Percentiles rank a stretch among this genome's conserved stretches.
Evolutionary conservation across 2,113 vertebrate genomes (phyloP).

Genomic region (Corythaeola cristata): DNA sequence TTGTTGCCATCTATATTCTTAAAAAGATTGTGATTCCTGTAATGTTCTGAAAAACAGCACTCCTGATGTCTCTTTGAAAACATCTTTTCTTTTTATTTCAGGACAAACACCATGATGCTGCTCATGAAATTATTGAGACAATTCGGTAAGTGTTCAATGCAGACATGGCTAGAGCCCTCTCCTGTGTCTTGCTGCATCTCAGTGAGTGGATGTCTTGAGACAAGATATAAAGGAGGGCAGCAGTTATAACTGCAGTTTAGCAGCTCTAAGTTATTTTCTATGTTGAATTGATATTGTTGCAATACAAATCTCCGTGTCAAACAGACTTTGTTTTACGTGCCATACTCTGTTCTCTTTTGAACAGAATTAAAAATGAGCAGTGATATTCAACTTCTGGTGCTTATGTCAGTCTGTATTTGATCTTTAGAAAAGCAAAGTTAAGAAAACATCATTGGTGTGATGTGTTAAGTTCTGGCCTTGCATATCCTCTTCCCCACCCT

Average conservation of each 20-base stretch:
- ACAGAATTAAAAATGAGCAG: not conserved
- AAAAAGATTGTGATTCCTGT: not conserved
- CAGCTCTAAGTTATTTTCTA: not conserved
- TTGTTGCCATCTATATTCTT: not conserved
- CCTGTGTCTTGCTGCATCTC: not conserved
- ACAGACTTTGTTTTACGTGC: not conserved
- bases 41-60: not conserved
- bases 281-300: not conserved
- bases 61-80: not conserved
- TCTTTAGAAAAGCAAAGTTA: not conserved
- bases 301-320: not conserved
- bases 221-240: not conserved
- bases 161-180: not conserved
- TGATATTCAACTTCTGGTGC: not conserved
- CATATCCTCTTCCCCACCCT: not conserved
- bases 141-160: constrained; percentile 84
- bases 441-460: not conserved
- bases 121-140: constrained; percentile 99
- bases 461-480: not conserved
- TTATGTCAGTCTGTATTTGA: not conserved
- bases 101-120: constrained; percentile 99
- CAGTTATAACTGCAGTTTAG: not conserved
- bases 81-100: constrained; percentile 56
- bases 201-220: not conserved
- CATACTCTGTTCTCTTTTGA: not conserved